Conservation (phyloP, 2,113 vertebrate species). For the Apistogramma diplotaenia region DNA sequence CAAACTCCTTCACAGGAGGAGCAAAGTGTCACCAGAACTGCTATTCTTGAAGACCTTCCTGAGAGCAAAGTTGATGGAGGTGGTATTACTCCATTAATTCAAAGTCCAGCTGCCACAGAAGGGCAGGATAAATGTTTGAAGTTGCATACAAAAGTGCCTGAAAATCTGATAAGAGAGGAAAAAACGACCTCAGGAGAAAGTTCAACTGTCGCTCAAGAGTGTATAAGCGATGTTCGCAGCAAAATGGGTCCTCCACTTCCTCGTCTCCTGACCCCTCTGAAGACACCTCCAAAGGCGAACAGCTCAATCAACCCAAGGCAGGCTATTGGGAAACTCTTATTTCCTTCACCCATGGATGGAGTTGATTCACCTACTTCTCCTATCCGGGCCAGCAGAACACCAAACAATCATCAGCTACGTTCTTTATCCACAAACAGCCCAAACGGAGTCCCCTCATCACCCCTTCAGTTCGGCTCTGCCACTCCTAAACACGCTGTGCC, state of each 20-base stretch:
- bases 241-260: conserved; percentile 91
- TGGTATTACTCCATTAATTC: background rate
- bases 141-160: background rate
- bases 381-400: conserved; percentile 59
- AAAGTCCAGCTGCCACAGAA: background rate
- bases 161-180: background rate
- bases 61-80: background rate
- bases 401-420: conserved; percentile 40
- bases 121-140: background rate
- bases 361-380: conserved; percentile 67
- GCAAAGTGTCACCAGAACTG: background rate
- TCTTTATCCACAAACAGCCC: conserved; percentile 75
- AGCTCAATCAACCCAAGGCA: conserved; percentile 70
- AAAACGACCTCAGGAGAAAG: conserved; percentile 17
- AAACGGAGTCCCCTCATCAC: conserved; percentile 82
- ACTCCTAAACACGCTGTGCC: conserved; percentile 97
- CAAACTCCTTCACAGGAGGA: background rate
- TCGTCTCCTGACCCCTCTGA: conserved; percentile 83
- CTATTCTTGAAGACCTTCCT: background rate
- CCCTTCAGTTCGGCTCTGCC: conserved; percentile 91
- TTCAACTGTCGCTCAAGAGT: conserved; percentile 62
- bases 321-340: conserved; percentile 68
- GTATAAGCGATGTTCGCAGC: conserved; percentile 77
- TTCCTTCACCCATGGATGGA: conserved; percentile 77
- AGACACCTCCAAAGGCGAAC: conserved; percentile 81